Base-by-base conservation (phyloP, 92 coral and sea anemone genomes). In the Montipora capitata region DNA sequence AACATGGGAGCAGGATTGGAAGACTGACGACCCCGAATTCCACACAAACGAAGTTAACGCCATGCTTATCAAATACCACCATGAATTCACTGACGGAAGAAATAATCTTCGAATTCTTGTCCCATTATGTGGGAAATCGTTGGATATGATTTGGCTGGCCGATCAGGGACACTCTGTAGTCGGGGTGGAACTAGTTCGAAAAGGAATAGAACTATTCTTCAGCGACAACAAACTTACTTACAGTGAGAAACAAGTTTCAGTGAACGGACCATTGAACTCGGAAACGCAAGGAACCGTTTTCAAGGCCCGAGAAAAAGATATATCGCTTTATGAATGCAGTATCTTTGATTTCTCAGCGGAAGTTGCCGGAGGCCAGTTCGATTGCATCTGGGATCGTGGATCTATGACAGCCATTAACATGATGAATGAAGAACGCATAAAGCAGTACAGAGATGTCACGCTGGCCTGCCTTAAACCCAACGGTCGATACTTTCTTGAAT, bases 351-450 rank as follows among this genome's bases (percentile, higher is more conserved):
- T 89, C 72, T 57, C 76, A 35, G 80, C 44, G 45, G 80, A 70
- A 15, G 44, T 89, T 6, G 74, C 77, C 5, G 85, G 84, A 27
- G 92, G 92, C 43, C 41, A 77, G 68, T 89, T 89, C 59, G 92
- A 89, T 39, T 79, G 51, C 59, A 68, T 89, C 57, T 89, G 92
- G 92, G 92, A 80, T 61, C 79, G 92, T 42, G 89, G 84, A 2
- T 52, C 89, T 11, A 56, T 89, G 65, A 83, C 89, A 8, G 89
- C 92, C 8, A 66, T 88, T 56, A 88, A 69, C 56, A 56, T 82
- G 86, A 82, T 82, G 86, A 82, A 13, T 3, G 86, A 82, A 1
- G 86, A 73, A 67, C 86, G 86, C 3, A 7, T 70, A 8, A 82
- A 69, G 69, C 86, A 82, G 57, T 70, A 81, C 77, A 57, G 68